Conservation (phyloP, 2,888 invertebrate genomes). For the Heteromurus nitidus region DNA sequence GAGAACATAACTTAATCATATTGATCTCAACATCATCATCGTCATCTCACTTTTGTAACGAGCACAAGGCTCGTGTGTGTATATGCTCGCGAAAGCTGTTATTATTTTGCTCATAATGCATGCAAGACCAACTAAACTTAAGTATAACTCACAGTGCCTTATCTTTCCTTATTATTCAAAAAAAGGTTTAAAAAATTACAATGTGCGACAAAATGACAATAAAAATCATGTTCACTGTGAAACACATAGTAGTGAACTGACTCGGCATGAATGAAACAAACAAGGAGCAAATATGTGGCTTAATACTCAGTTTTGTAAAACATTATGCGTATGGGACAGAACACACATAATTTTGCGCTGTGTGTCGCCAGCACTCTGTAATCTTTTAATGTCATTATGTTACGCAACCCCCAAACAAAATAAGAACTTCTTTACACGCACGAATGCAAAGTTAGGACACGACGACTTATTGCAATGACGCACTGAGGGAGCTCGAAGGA, state of each 20-base stretch:
- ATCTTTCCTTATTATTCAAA: neutral
- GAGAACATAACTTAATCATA: constrained; percentile 14
- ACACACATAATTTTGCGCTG: no score
- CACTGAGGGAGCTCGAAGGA: no score
- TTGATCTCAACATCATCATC: constrained; percentile 29
- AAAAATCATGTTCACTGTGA: neutral
- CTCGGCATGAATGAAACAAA: no score
- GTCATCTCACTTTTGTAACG: neutral
- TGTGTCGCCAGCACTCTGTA: constrained; percentile 16
- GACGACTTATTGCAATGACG: no score
- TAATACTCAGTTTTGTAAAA: constrained; percentile 31
- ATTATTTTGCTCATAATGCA: no score
- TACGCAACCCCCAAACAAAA: constrained; percentile 52
- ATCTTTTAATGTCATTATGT: constrained; percentile 46
- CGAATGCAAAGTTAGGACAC: constrained; percentile 34
- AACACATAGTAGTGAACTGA: neutral
- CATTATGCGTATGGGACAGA: no score
- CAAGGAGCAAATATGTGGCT: neutral
- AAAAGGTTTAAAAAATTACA: constrained; percentile 25
- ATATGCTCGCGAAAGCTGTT: neutral
- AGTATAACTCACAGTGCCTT: constrained; percentile 10
- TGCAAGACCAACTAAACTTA: no score
- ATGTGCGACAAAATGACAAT: constrained; percentile 33
- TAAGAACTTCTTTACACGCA: constrained; percentile 32
- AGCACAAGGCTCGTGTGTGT: constrained; percentile 12